Evolutionary conservation across 2,888 invertebrate species (phyloP), one percentile per base, ranked within the genome.

Genomic region (Drosophila crucigera): DNA sequence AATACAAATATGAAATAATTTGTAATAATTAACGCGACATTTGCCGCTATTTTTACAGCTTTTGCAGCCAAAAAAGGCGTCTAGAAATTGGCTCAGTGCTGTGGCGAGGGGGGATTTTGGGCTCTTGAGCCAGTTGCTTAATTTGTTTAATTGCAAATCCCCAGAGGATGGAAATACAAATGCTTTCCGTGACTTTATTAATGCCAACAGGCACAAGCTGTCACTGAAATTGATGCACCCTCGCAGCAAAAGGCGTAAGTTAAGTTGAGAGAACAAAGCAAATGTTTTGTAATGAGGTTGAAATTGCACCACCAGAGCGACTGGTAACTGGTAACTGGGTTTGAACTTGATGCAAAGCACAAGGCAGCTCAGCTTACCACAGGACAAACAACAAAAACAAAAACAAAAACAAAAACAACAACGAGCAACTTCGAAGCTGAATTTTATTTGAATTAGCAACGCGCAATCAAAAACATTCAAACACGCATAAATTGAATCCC

Each of bases 381-480:
- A 78, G 54, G 31, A 58, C 28, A 47, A 70, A 77, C 67, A 80
- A 59, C 63, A 79, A 59, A 37, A 70, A 63, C 37, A 61, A 76
- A 43, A 59, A 53, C 22, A 61, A 76, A 43, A 59, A 53, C 22
- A 59, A 28, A n/a, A 64, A 52, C 52, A 64, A 68, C 56, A 60
- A 52, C 52, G 68, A 68, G 43, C 56, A 58, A 63, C 74, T 76
- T 59, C 77, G 69, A 55, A 76, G 76, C 65, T 68, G 76, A 70
- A 71, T 90, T 85, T 78, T 88, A 88, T 85, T 85, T 90, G 88
- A 91, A 88, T 88, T 89, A 89, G 88, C 91, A 82, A 80, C 74
- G 89, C 83, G 73, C 91, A 91, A 91, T 91, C 91, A 91, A 85
- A 91, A 91, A 89, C 91, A 91, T 91, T 91, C 84, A 91, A 92